Percentiles rank a stretch among this genome's conserved stretches.
phyloP scores from a whole-genome alignment of 92 coral and sea anemone genomes.

The Zoanthus sansibaricus region DNA sequence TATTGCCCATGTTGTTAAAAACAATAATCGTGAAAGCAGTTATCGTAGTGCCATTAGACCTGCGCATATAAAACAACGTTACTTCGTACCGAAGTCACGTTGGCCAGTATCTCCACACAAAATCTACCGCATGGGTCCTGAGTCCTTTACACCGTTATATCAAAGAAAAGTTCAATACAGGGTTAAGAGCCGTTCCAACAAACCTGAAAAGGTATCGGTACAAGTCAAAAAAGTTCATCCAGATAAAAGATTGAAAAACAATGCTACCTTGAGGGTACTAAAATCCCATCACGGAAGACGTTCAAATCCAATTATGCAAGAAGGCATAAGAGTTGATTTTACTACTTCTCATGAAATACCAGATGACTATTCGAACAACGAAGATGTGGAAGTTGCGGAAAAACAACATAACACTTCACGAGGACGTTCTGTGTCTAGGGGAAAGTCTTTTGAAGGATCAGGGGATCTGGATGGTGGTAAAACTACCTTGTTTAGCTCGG shows the following conservation, averaged over 20 bases:
- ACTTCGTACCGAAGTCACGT: slow-evolving; percentile 4
- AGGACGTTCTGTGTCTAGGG: neutral
- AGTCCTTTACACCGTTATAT: slow-evolving; percentile 35
- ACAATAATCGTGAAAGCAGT: neutral
- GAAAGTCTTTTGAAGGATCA: neutral
- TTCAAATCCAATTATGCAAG: neutral
- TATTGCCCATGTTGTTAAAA: slow-evolving; percentile 34
- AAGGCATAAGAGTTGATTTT: slow-evolving; percentile 36
- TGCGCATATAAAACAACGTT: neutral
- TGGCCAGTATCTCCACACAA: slow-evolving; percentile 25
- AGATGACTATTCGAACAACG: neutral
- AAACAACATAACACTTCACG: neutral
- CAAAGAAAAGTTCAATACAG: slow-evolving; percentile 1
- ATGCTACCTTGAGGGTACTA: slow-evolving; percentile 4
- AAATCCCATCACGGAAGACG: neutral
- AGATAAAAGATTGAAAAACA: neutral
- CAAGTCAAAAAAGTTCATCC: neutral
- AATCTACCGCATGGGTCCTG: slow-evolving; percentile 32
- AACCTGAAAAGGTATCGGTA: neutral
- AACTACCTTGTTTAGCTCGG: too few species aligned
- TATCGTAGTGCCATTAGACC: neutral
- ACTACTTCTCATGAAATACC: neutral
- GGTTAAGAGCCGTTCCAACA: neutral
- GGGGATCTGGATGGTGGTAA: neutral
- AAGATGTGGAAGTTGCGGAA: neutral